Base-by-base conservation (phyloP, 2,888 invertebrate genomes). In the Eristalinus aeneus region DNA sequence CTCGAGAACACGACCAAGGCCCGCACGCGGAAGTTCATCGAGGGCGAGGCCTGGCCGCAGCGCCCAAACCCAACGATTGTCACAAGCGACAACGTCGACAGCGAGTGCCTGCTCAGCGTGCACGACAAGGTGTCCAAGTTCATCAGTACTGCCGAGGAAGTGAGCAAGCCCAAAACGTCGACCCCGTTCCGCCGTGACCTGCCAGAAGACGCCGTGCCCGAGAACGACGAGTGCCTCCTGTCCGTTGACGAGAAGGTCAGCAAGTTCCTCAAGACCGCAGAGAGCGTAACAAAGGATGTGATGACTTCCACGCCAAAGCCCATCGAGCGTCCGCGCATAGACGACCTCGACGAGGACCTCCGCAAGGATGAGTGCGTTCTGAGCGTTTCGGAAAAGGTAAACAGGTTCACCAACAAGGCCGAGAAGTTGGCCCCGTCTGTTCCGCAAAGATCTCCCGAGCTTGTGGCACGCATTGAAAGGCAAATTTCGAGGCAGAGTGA, bases 61-160 rank as follows among this genome's bases (percentile, higher is more conserved):
- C 76, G 76, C 4, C 64, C 34, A 3, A 90, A 90, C 83, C 92
- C 91, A 11, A 90, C 88, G 4, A 89, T 93, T 69, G 94, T 94
- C 89, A 93, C 94, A 3, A 94, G 94, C 63, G 93, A 93, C 64
- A 93, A 93, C 46, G 93, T 94, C 77, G 92, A 92, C 5, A 95
- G 95, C 88, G 95, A 95, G 88, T 95, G 95, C 88, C 91, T 95
- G 16, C 88, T 96, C 31, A 95, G 95, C 67, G 95, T 96, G 9
- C 95, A 95, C 54, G 95, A 95, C 90, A 96, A 96, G 91, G 95
- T 96, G 0, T 94, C 93, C 36, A 95, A 95, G 89, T 96, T 95
- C 90, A 94, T 94, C n/a, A 92, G 92, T 71, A 93, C 93, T 12
- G 93, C 93, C 11, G 95, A 93, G 83, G 92, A 92, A 82, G 89